These are phyloP conservation scores for Rhinatrema bivittatum DNA, from an alignment of 2,797 vertebrate genomes.

Conservation along the genomic window DNA sequence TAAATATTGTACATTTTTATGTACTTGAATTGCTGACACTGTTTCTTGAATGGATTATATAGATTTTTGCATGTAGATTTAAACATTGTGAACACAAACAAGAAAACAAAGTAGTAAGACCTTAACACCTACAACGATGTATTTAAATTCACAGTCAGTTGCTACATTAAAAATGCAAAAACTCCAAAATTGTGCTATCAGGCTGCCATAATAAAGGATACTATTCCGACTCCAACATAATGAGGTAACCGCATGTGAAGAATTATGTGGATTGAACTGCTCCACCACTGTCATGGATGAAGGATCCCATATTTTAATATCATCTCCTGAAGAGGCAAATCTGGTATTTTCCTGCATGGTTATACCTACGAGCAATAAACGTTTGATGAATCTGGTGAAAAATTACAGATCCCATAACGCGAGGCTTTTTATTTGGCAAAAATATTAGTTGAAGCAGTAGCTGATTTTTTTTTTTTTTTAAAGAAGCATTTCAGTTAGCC, in stretches of 20 bases:
- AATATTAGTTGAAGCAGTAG: too few relatives aligned
- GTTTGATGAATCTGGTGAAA: too few relatives aligned
- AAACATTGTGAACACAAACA: too few relatives aligned
- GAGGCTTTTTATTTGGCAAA: too few relatives aligned
- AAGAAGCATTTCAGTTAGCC: too few relatives aligned
- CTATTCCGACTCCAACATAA: conserved; percentile 91
- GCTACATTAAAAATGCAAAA: not conserved
- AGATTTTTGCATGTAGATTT: too few relatives aligned
- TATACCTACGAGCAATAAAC: conserved; percentile 39
- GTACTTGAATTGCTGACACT: too few relatives aligned
- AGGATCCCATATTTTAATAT: conserved; percentile 90
- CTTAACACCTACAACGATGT: not conserved
- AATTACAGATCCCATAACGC: too few relatives aligned
- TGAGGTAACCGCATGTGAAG: conserved; percentile 68
- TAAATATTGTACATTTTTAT: too few relatives aligned
- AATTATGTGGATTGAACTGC: conserved; percentile 83
- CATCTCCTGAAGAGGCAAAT: conserved; percentile 87
- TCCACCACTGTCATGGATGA: conserved; percentile 77
- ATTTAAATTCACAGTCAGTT: not conserved
- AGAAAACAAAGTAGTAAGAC: too few relatives aligned
- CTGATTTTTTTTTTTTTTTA: too few relatives aligned
- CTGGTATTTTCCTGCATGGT: conserved; percentile 82
- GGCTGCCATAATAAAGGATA: conserved; percentile 71
- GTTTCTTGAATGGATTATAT: too few relatives aligned
- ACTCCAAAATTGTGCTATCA: not conserved